Evolutionary conservation across 2,797 vertebrate species (phyloP), one percentile per base, ranked within the genome.

Genomic region (Poliocrania exsul): DNA sequence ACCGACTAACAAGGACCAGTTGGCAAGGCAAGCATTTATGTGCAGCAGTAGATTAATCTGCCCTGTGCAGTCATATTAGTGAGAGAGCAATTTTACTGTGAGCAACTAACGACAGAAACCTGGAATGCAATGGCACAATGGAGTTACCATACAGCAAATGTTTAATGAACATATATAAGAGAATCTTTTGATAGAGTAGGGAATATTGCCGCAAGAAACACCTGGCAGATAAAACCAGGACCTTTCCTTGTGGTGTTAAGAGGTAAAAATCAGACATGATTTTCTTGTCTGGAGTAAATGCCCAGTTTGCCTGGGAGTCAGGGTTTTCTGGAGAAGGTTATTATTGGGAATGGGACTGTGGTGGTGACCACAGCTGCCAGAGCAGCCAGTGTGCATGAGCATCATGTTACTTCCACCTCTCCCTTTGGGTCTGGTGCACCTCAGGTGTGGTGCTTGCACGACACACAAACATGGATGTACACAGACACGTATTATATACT

Each of bases 1-100:
- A 97, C 94, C 95, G 93, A 67, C 95, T 87, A 95, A 95, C 88
- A 74, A 82, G 87, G 86, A 94, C 85, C 94, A 91, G 96, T 93
- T 95, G 96, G 95, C 92, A 96, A 96, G 90, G 95, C 95, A 92
- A 70, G 93, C 28, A 7, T 64, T 94, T 50, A 53, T 69, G 89
- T 94, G 96, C 94, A 95, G 93, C 81, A 91, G 86, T 24, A 84
- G 11, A 14, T 81, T 97, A 79, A 66, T 90, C 92, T 91, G 88
- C 40, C 17, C 75, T 3, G 15, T 44, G 88, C 56, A 69, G 83
- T 70, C 74, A 72, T 31, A 75, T 66, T 13, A 84, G 80, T 70
- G 73, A 25, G 72, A 93, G 80, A 89, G 61, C 66, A 82, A 79
- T 89, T 95, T 37, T 71, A 72, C 46, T 46, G 14, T 20, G 51